A percentile compares a stretch with the other conserved stretches of the same genome.
These are phyloP conservation scores for Esox lucius DNA, from an alignment of 2,797 vertebrate genomes.

Conservation along the genomic window DNA sequence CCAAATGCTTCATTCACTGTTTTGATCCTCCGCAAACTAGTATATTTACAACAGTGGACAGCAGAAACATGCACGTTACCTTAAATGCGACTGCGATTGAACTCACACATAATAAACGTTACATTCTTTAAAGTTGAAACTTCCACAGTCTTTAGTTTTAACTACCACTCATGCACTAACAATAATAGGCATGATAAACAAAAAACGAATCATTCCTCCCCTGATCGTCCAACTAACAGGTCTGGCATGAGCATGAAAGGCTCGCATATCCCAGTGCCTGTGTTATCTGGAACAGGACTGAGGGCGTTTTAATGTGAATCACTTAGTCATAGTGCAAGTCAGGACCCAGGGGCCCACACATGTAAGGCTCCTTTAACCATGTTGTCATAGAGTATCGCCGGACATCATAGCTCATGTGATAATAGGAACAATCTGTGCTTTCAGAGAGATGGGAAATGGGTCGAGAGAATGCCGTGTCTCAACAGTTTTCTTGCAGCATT, in stretches of 20 bases:
- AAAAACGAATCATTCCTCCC: neutral
- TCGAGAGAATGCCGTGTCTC: constrained; percentile 29
- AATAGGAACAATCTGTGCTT: constrained; percentile 27
- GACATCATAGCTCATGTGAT: constrained; percentile 29
- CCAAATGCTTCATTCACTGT: constrained; percentile 16
- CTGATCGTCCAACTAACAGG: neutral
- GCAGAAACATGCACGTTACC: neutral
- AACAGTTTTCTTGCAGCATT: constrained; percentile 14
- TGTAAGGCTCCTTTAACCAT: constrained; percentile 23
- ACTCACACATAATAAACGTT: neutral
- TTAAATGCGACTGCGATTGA: neutral
- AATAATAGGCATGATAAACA: neutral
- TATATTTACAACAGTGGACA: neutral
- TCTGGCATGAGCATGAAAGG: constrained; percentile 7
- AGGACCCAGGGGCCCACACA: constrained; percentile 8
- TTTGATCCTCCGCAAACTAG: constrained; percentile 1
- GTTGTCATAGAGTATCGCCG: constrained; percentile 8
- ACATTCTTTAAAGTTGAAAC: neutral
- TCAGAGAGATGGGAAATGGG: constrained; percentile 14
- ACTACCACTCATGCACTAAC: neutral
- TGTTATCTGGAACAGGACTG: constrained; percentile 3
- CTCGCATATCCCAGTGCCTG: neutral
- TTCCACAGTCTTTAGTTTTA: neutral
- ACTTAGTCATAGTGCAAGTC: constrained; percentile 20
- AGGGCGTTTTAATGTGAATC: constrained; percentile 3